Percentiles rank a stretch among this genome's conserved stretches.
Evolutionary conservation across 2,888 invertebrate species (phyloP).

Genomic region (Ophion ellenae): DNA sequence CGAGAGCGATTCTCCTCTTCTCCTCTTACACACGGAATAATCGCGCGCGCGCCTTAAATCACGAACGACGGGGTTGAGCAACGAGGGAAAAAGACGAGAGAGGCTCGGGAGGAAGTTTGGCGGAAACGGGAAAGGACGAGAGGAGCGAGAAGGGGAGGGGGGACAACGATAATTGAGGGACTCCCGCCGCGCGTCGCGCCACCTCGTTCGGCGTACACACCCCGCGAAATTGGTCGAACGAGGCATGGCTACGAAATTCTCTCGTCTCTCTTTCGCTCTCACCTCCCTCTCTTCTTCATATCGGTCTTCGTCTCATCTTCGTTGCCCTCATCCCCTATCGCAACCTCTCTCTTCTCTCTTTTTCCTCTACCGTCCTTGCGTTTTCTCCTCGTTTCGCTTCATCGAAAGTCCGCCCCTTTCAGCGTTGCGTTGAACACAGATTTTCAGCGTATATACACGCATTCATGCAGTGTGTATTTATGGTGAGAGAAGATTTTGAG

Average conservation of each 20-base stretch:
- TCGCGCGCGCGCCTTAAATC: conserved; percentile 72
- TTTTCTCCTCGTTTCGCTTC: conserved; percentile 36
- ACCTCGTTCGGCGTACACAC: conserved; percentile 75
- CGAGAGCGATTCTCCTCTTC: conserved; percentile 47
- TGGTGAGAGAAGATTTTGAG: background rate
- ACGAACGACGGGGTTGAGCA: conserved; percentile 61
- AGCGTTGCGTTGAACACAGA: conserved; percentile 35
- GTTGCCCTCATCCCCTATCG: conserved; percentile 68
- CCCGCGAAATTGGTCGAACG: conserved; percentile 79
- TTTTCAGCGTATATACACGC: background rate
- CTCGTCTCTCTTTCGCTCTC: conserved; percentile 56
- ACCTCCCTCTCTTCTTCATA: conserved; percentile 55
- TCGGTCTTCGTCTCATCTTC: conserved; percentile 44
- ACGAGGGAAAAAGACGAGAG: conserved; percentile 36
- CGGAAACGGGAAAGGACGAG: conserved; percentile 38
- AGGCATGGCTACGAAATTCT: conserved; percentile 73
- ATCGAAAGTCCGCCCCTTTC: conserved; percentile 52
- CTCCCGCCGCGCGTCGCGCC: conserved; percentile 72
- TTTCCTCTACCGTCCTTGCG: conserved; percentile 5
- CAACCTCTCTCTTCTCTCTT: conserved; percentile 1
- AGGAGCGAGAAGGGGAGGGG: conserved; percentile 6
- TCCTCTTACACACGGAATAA: conserved; percentile 42
- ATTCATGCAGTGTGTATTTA: background rate
- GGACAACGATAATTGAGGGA: conserved; percentile 78
- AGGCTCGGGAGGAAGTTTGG: conserved; percentile 27